Evolutionary conservation across 2,888 invertebrate genomes (phyloP), one percentile per base, ranked within the genome.

Genomic region (Amorpha juglandis): DNA sequence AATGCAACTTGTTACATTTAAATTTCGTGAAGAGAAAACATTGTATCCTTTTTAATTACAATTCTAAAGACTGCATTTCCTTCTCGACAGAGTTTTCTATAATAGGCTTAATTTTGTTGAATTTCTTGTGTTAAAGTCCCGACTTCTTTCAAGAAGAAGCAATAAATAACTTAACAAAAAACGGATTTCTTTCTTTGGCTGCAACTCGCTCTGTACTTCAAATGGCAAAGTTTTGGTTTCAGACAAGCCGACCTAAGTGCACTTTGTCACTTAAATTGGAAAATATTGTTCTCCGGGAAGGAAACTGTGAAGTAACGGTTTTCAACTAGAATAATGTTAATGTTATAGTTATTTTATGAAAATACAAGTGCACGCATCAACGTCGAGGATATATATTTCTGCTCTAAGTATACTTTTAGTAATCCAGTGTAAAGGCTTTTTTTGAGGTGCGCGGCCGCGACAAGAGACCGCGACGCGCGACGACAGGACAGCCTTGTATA

Each of bases 201-300:
- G 82, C 85, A 86, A 84, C 82, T 88, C 84, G 84, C 80, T 85
- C 84, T 88, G 81, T 88, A 88, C 87, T 89, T 89, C 87, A 89
- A 91, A 91, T 91, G 87, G 90, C 83, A 82, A 92, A 92, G 92
- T 92, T 92, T 92, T 90, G 89, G 91, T 91, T 91, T 89, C 87
- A 87, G 83, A 87, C 88, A 86, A 86, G 87, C 85, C 87, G 87
- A 86, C 87, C 89, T 92, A 91, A 92, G 92, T 92, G 92, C 92
- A 92, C 92, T 92, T 91, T 92, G 90, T 92, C 92, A 90, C 90
- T 90, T 91, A 91, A 90, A 92, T 91, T 91, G 91, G 86, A 92
- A 92, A 92, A 92, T 92, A 92, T 92, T 88, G 91, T 90, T 87
- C 87, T 87, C 83, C 71, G 80, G 77, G 76, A 50, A 85, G 84